Evolutionary conservation across 2,797 vertebrate genomes (phyloP).

Genomic region (Macropus fuliginosus): DNA sequence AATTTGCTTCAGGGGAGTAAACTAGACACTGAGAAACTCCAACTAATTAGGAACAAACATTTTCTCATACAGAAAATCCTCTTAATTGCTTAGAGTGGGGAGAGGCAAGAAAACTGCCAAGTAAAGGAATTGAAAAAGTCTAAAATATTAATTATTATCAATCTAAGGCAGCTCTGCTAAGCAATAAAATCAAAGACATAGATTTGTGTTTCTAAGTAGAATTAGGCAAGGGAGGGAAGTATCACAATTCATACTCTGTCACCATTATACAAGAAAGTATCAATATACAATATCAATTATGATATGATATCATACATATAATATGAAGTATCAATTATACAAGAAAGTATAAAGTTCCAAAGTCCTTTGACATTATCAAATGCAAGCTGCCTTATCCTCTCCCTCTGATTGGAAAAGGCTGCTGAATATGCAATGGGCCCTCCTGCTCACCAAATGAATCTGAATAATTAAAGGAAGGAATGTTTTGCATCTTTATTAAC

Average conservation of each 20-base stretch:
- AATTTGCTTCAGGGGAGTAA: background rate
- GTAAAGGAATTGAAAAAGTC: background rate
- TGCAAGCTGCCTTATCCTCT: too few relatives aligned
- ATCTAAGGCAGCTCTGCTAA: background rate
- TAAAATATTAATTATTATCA: background rate
- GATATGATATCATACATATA: too few relatives aligned
- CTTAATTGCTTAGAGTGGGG: background rate
- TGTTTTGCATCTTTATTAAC: background rate
- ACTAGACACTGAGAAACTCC: background rate
- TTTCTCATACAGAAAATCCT: background rate
- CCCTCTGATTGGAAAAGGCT: background rate
- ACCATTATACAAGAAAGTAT: background rate
- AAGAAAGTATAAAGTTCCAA: background rate
- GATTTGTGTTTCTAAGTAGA: background rate
- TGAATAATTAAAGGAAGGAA: background rate
- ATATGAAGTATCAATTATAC: too few relatives aligned
- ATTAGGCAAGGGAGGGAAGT: background rate
- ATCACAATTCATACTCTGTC: background rate
- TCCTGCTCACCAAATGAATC: background rate
- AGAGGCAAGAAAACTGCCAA: background rate
- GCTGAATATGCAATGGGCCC: background rate
- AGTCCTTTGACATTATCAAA: background rate
- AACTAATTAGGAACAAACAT: background rate
- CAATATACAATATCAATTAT: too few relatives aligned
- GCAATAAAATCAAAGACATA: background rate